Conservation (phyloP, 2,797 vertebrate genomes). For the Peromyscus nudipes region DNA sequence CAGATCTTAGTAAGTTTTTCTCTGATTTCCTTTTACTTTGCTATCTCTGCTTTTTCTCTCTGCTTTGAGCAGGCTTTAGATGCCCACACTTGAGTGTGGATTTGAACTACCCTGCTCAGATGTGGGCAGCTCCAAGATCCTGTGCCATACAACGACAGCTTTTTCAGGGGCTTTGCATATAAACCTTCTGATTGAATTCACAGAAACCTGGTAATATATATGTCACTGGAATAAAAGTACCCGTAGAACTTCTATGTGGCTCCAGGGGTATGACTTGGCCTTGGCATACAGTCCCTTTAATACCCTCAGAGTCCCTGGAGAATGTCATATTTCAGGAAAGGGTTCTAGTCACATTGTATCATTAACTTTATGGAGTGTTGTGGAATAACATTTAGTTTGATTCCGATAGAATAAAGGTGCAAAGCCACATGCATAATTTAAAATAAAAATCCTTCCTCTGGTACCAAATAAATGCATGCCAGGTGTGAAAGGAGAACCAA, state of each 20-base stretch:
- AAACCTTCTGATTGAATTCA: constrained; percentile 80
- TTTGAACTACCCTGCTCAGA: not conserved
- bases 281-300: constrained; percentile 76
- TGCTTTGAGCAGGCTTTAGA: not conserved
- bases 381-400: constrained; percentile 84
- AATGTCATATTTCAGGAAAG: constrained; percentile 82
- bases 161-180: constrained; percentile 67
- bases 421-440: constrained; percentile 81
- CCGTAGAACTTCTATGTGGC: constrained; percentile 71
- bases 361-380: constrained; percentile 83
- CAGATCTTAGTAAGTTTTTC: not conserved
- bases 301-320: constrained; percentile 75
- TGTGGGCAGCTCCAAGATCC: not conserved
- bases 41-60: not conserved
- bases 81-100: not conserved
- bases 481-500: constrained; percentile 76
- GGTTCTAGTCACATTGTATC: constrained; percentile 76
- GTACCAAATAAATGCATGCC: constrained; percentile 76
- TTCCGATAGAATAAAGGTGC: constrained; percentile 81
- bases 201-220: constrained; percentile 78
- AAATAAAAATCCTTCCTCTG: constrained; percentile 75
- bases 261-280: constrained; percentile 77
- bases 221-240: constrained; percentile 74
- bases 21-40: not conserved
- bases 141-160: constrained; percentile 7